phyloP scores from a whole-genome alignment of 2,113 vertebrate genomes.

The Clarias batrachus region DNA sequence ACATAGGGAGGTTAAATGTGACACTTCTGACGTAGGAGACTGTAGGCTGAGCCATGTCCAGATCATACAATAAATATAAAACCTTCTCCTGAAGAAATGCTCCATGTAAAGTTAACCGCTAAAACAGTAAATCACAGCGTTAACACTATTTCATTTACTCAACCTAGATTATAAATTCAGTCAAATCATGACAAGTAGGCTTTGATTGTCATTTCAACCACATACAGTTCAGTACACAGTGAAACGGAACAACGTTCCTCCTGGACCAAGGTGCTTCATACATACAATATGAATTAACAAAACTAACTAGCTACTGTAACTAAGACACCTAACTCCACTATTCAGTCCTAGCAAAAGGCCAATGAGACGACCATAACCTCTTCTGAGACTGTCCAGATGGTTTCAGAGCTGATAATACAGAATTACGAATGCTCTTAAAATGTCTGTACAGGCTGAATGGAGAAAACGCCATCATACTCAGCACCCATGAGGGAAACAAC shows the following conservation, averaged over 20 bases:
- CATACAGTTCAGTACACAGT: too few relatives aligned
- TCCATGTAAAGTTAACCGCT: too few relatives aligned
- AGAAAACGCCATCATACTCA: neutral
- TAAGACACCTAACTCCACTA: too few relatives aligned
- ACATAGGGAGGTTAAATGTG: neutral
- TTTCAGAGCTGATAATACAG: constrained; percentile 5
- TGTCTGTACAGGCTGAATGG: neutral
- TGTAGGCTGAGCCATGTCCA: neutral
- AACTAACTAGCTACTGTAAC: too few relatives aligned
- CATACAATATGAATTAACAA: too few relatives aligned
- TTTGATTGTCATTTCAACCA: too few relatives aligned
- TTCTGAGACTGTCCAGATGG: neutral
- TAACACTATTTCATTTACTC: neutral
- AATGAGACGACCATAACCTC: neutral
- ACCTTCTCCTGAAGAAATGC: neutral
- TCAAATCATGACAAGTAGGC: too few relatives aligned
- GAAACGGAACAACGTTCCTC: too few relatives aligned
- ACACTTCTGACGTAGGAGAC: neutral
- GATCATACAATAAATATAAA: constrained; percentile 7
- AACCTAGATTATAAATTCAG: neutral
- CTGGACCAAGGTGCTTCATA: too few relatives aligned
- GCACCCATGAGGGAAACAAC: neutral
- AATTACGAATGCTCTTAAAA: neutral
- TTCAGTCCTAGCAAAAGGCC: neutral
- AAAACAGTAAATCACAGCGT: neutral